phyloP scores from a whole-genome alignment of 2,888 invertebrate genomes.

The Nomada fucata region DNA sequence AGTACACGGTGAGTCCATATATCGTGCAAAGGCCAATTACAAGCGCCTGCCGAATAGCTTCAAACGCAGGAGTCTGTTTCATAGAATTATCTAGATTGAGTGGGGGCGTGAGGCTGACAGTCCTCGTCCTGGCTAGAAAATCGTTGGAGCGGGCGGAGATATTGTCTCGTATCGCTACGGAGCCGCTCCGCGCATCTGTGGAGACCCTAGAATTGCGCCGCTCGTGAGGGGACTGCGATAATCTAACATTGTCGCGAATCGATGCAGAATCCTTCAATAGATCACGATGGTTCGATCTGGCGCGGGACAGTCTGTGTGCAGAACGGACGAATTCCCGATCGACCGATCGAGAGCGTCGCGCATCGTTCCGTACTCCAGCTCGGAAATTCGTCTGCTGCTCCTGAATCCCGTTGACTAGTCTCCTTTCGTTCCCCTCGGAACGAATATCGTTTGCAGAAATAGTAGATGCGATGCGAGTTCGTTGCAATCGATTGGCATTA shows the following conservation, averaged over 20 bases:
- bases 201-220: conserved; percentile 3
- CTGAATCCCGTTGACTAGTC: conserved; percentile 4
- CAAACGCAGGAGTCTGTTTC: conserved; percentile 50
- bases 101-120: not conserved
- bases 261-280: not conserved
- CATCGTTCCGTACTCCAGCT: conserved; percentile 11
- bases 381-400: not conserved
- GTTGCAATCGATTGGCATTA: conserved; percentile 2
- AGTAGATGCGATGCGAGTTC: not conserved
- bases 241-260: not conserved
- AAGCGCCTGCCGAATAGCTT: conserved; percentile 73
- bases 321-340: conserved; percentile 13
- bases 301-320: conserved; percentile 1
- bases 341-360: conserved; percentile 15
- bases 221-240: not conserved
- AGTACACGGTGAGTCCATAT: conserved; percentile 76
- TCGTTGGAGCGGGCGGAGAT: conserved; percentile 4
- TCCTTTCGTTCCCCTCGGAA: conserved; percentile 14
- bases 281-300: not conserved
- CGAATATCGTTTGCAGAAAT: conserved; percentile 5
- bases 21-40: conserved; percentile 75
- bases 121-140: not conserved
- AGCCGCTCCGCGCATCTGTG: conserved; percentile 9
- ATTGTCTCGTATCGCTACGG: conserved; percentile 10
- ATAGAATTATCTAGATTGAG: conserved; percentile 37